Percentiles rank a stretch among this genome's conserved stretches.
phyloP scores from a whole-genome alignment of 2,113 vertebrate genomes.

The Martes martes region DNA sequence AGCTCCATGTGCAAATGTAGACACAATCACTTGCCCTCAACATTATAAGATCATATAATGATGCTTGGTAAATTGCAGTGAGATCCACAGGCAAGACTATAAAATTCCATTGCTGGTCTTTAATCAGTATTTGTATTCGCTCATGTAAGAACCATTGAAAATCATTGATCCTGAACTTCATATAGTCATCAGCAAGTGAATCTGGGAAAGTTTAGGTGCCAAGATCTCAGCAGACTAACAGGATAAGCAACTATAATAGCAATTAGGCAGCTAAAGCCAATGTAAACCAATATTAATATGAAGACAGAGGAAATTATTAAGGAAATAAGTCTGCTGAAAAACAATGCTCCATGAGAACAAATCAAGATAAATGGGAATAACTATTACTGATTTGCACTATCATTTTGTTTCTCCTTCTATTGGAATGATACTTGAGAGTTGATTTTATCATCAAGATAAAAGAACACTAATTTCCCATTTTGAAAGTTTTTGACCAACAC shows the following conservation, averaged over 20 bases:
- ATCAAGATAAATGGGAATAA: neutral
- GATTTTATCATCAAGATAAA: neutral
- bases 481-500: neutral
- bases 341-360: neutral
- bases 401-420: neutral
- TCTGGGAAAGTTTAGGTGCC: slow-evolving; percentile 51
- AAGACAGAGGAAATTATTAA: neutral
- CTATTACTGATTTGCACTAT: neutral
- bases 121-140: slow-evolving; percentile 45
- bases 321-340: neutral
- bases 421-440: neutral
- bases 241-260: neutral
- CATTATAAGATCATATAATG: slow-evolving; percentile 65
- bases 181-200: slow-evolving; percentile 46
- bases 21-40: slow-evolving; percentile 53
- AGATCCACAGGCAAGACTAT: slow-evolving; percentile 54
- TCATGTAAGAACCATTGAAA: slow-evolving; percentile 70
- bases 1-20: slow-evolving; percentile 39
- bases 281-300: neutral
- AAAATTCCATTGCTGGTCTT: slow-evolving; percentile 49
- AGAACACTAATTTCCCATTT: neutral
- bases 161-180: slow-evolving; percentile 66
- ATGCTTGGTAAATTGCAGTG: slow-evolving; percentile 65
- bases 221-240: slow-evolving; percentile 38
- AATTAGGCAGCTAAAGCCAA: neutral